Conservation (phyloP, 2,797 vertebrate genomes). For the Podarcis lilfordi region DNA sequence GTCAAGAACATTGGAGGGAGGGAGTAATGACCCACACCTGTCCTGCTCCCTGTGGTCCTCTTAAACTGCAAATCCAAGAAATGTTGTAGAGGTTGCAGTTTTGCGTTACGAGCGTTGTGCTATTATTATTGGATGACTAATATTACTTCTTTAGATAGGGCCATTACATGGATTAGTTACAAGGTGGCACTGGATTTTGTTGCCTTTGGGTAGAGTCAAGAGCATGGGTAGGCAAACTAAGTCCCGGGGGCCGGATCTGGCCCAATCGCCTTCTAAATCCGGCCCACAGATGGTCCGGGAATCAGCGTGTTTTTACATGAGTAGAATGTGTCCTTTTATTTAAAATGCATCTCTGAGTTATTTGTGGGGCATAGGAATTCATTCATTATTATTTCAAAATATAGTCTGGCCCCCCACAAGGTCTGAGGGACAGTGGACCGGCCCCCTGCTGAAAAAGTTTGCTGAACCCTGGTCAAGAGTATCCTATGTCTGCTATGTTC, state of each 20-base stretch:
- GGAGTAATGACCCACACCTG: conserved; percentile 5
- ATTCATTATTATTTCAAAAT: too few species aligned
- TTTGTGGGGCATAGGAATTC: too few species aligned
- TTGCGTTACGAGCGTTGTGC: not conserved
- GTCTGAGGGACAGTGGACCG: too few species aligned
- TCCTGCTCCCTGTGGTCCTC: not conserved
- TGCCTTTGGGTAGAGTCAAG: not conserved
- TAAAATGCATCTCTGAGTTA: too few species aligned
- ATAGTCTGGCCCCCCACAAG: too few species aligned
- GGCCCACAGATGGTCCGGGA: too few species aligned
- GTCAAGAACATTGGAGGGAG: not conserved
- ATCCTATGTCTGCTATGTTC: not conserved
- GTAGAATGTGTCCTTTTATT: too few species aligned
- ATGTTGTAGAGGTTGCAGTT: not conserved
- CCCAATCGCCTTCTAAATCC: too few species aligned
- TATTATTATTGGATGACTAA: conserved; percentile 15
- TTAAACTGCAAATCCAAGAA: not conserved
- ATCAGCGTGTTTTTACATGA: too few species aligned
- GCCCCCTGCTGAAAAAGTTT: too few species aligned
- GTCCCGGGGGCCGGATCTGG: too few species aligned
- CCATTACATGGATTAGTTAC: not conserved
- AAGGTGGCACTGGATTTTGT: not conserved
- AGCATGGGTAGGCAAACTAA: too few species aligned
- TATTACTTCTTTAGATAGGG: not conserved
- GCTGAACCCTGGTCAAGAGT: not conserved